phyloP scores from a whole-genome alignment of 2,888 invertebrate genomes.

The Meiosimyza platycephala region DNA sequence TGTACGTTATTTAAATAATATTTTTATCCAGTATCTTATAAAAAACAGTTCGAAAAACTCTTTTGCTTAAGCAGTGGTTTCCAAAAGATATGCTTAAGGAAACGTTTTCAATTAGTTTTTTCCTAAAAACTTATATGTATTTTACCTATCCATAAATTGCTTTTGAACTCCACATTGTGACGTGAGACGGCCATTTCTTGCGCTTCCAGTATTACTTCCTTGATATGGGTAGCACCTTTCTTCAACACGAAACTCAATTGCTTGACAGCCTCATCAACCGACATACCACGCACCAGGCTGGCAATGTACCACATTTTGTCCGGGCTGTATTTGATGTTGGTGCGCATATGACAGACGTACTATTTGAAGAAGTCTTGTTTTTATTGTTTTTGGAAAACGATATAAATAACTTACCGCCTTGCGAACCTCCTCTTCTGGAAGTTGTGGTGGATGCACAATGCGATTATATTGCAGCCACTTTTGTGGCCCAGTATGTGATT shows the following conservation, averaged over 20 bases:
- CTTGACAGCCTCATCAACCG: slow-evolving; percentile 93
- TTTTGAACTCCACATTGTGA: slow-evolving; percentile 94
- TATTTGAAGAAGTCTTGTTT: slow-evolving; percentile 61
- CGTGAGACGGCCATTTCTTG: slow-evolving; percentile 85
- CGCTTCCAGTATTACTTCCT: slow-evolving; percentile 88
- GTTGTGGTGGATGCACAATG: slow-evolving; percentile 83
- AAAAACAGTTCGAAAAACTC: too few species aligned
- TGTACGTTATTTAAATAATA: too few species aligned
- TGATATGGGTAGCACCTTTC: slow-evolving; percentile 80
- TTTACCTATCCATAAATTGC: slow-evolving; percentile 94
- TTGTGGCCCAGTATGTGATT: slow-evolving; percentile 66
- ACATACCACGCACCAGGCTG: slow-evolving; percentile 87
- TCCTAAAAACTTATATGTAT: slow-evolving; percentile 47
- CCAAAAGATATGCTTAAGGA: too few species aligned
- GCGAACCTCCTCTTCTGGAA: slow-evolving; percentile 79
- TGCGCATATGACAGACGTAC: slow-evolving; percentile 89
- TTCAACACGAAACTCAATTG: slow-evolving; percentile 86
- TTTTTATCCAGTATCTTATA: too few species aligned
- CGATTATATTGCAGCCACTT: slow-evolving; percentile 78
- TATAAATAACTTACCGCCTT: slow-evolving; percentile 78
- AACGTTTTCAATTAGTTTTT: too few species aligned
- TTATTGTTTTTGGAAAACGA: not conserved
- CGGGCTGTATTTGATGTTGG: slow-evolving; percentile 89
- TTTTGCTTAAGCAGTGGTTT: too few species aligned
- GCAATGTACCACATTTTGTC: slow-evolving; percentile 96